Base-by-base conservation (phyloP, 2,113 vertebrate genomes). In the Cichladusa arquata region DNA sequence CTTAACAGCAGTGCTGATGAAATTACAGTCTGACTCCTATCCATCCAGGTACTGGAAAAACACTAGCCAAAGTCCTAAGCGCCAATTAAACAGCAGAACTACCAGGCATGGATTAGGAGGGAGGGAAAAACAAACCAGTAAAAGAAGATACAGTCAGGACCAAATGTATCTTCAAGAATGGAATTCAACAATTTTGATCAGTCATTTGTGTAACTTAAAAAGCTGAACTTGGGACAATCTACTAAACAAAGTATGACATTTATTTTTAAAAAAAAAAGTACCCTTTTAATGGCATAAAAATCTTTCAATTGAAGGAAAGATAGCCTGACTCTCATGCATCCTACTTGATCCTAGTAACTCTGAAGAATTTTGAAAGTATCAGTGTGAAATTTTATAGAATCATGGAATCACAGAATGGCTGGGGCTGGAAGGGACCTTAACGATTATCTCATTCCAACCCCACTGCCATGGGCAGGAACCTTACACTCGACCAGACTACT, bases 261-360 rank as follows among this genome's bases (percentile, higher is more conserved):
- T 9, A 47, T 12, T 5, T 3, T 5, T 3, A 45, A 28, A 25
- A 45, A 28, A 31, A 62, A 0, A 4, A 57, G 17, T 44, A 3
- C 3, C 11, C 15, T 50, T 82, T 56, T 19, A 80, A 80, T 12
- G 17, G 15, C 33, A 83, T 19, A 82, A 93, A 45, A 5, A 18
- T 53, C 16, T 36, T 90, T 61, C 24, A 34, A 0, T 83, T 45
- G 54, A 72, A 81, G 60, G n/a, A 95, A 73, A 88, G 8, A 48
- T 58, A 79, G 61, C 6, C 24, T 36, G 31, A 67, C 11, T 38
- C 10, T 57, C n/a, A 33, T 4, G 5, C 19, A 82, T n/a, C 18
- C 14, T 62, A 50, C 26, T 57, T 81, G 36, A 81, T 19, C 6
- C 15, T 18, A 57, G 23, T 28, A 82, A 36, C 14, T 12, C 19